phyloP scores from a whole-genome alignment of 2,797 vertebrate genomes.

The Poecilia picta region DNA sequence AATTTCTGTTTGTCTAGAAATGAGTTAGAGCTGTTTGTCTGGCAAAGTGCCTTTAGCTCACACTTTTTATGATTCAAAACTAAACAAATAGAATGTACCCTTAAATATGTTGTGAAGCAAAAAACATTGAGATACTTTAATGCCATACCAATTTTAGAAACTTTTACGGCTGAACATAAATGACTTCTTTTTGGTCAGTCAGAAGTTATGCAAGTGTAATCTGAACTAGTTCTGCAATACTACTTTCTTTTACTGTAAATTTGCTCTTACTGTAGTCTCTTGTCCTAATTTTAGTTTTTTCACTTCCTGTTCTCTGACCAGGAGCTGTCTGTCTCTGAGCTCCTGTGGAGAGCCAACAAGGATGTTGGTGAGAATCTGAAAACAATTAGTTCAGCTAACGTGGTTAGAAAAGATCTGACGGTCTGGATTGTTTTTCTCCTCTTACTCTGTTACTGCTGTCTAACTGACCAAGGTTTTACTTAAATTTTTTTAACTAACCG shows the following conservation, averaged over 20 bases:
- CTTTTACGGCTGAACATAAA: no score
- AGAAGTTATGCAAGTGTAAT: no score
- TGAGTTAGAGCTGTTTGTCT: not conserved
- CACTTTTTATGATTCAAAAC: not conserved
- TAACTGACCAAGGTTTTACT: no score
- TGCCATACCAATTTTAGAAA: no score
- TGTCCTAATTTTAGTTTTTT: not conserved
- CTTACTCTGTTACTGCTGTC: no score
- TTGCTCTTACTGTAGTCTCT: not conserved
- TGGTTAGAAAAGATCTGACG: not conserved
- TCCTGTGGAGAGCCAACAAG: conserved; percentile 74
- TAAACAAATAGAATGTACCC: not conserved
- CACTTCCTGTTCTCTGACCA: not conserved
- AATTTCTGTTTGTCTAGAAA: not conserved
- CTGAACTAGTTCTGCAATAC: not conserved
- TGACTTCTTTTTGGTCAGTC: no score
- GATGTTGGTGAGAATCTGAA: conserved; percentile 62
- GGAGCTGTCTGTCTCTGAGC: conserved; percentile 67
- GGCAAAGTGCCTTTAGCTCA: not conserved
- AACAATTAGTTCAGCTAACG: not conserved
- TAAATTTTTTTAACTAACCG: no score
- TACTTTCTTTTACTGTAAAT: not conserved
- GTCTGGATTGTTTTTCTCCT: not conserved
- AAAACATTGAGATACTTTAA: no score
- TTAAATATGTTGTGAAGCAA: no score